Conservation (phyloP, 2,113 vertebrate species). For the Garra rufa region DNA sequence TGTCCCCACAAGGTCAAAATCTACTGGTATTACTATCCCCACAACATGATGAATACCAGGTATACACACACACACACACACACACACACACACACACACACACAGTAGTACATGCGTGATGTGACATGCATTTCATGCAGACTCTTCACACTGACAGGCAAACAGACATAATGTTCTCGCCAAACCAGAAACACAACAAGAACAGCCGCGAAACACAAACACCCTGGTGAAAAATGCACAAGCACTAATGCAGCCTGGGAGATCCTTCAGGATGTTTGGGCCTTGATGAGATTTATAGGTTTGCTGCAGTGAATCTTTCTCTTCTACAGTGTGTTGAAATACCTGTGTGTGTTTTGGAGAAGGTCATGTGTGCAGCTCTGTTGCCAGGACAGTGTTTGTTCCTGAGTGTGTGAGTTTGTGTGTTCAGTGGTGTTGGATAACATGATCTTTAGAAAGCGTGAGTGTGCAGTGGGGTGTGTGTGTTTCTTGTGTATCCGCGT, state of each 20-base stretch:
- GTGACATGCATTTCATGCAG: background rate
- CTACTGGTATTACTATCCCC: too few species aligned
- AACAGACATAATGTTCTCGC: background rate
- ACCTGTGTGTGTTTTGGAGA: conserved; percentile 21
- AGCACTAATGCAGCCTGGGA: background rate
- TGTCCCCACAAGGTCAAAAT: too few species aligned
- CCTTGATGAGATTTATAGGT: background rate
- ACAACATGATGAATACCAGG: too few species aligned
- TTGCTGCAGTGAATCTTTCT: conserved; percentile 21
- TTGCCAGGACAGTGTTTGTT: background rate
- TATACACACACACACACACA: background rate
- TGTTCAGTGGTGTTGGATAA: conserved; percentile 20
- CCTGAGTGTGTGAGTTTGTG: conserved; percentile 30
- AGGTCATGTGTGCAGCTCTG: background rate
- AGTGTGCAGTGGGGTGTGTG: background rate
- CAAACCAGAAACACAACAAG: background rate
- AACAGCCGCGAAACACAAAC: background rate
- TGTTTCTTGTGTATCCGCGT: background rate
- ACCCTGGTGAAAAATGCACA: background rate
- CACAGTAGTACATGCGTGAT: background rate
- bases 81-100: background rate
- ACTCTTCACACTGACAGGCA: background rate
- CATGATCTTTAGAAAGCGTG: conserved; percentile 1
- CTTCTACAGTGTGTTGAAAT: conserved; percentile 22
- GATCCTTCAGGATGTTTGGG: background rate